Base-by-base conservation (phyloP, 2,113 vertebrate genomes). In the Anolis carolinensis region DNA sequence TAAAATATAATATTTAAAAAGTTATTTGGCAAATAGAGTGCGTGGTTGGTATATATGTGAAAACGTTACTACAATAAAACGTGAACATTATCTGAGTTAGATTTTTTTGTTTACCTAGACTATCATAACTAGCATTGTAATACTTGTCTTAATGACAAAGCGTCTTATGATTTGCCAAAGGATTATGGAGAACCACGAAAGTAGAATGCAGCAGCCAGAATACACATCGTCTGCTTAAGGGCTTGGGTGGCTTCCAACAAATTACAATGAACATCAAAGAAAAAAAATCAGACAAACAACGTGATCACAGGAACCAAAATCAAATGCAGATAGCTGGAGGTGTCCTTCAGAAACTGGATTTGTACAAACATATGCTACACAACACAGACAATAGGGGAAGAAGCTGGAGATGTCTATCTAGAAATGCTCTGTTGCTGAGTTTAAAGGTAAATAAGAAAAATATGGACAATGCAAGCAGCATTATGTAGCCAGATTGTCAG, bases 311-410 rank as follows among this genome's bases (percentile, higher is more conserved):
- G 88, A 92, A 50, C 72, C 74, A 55, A 90, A 65, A 87, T 83
- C 73, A 93, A 92, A 89, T 79, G 62, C 74, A 88, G 62, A 78
- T 74, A 86, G 79, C 85, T 90, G 63, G 82, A 89, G 88, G 91
- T 18, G 86, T 74, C 74, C 44, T 89, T 89, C 78, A 6, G 70
- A 87, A 70, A n/a, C 79, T 82, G 72, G 11, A 11, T 84, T 62
- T 77, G 25, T 78, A 30, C 39, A 23, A 13, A 92, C 75, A 55
- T 67, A 7, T 21, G 20, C 50, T 78, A 74, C 23, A 81, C 44
- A 85, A 30, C 44, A 84, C 80, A 89, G 74, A 89, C 59, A 86
- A 39, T 62, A 7, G 1, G 1, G 27, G 65, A 55, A 73, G 7
- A 88, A 91, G 74, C 11, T 20, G 21, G 30, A 30, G 18, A 0